Evolutionary conservation across 2,797 vertebrate genomes (phyloP), one percentile per base, ranked within the genome.

Genomic region (Sebastes minor): DNA sequence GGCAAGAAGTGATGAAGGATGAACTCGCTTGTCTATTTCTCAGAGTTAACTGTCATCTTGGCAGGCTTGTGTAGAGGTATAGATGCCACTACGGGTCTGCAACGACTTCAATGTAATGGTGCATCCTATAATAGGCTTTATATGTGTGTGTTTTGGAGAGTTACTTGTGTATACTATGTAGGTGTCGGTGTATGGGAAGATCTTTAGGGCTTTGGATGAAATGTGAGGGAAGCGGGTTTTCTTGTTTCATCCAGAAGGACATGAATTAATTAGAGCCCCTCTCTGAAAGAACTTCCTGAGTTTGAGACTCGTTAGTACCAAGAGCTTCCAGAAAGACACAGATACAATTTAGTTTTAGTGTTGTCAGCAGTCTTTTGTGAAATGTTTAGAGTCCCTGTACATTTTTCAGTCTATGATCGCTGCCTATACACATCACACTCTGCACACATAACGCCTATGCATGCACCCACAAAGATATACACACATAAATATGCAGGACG

Each of bases 191-290:
- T 75, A 66, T 76, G 49, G 56, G 74, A 57, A 53, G 73, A 83
- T 71, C 80, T 84, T 70, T 69, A 53, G 67, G 67, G 76, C 70
- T 78, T 82, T 71, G 30, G 59, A 67, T 67, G 67, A 86, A 88
- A 85, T 84, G 76, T 73, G 65, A 72, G 66, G 78, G 53, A 87
- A 88, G 62, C 76, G 2, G 74, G 27, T 85, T 89, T 85, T 84
- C 85, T 84, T 88, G 71, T 90, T 89, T 87, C 80, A 78, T 76
- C 74, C 66, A 84, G 74, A 85, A 82, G 70, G 69, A 60, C 85
- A 88, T 91, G 59, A 91, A 92, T 93, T 87, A 90, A 90, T 90
- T 63, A 91, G 38, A 85, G 33, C 46, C 27, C 59, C 30, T 81
- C 84, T 80, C 76, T 80, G 79, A 85, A 78, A 88, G 73, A 89